A percentile compares a stretch with the other conserved stretches of the same genome.
These are phyloP conservation scores for Drosophila prosaltans DNA, from an alignment of 1,140 invertebrate genomes.

Conservation along the genomic window DNA sequence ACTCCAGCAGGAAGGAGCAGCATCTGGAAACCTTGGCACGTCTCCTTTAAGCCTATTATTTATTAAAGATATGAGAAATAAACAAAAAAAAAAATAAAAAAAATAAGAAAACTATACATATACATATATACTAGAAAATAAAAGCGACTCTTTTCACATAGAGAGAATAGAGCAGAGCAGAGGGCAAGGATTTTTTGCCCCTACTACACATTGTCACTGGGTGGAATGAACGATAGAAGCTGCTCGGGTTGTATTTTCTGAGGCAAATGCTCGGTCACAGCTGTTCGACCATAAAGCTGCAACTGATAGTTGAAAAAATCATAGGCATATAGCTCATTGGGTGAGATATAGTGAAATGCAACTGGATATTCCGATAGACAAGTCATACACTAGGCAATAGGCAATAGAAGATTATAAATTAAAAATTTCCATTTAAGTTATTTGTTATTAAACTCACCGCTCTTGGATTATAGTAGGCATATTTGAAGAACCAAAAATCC, in stretches of 20 bases:
- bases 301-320: slow-evolving; percentile 98
- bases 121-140: slow-evolving; percentile 7
- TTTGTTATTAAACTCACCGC: slow-evolving; percentile 51
- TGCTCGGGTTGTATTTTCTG: slow-evolving; percentile 34
- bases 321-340: slow-evolving; percentile 95
- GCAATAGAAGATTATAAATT: not conserved
- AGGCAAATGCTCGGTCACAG: slow-evolving; percentile 45
- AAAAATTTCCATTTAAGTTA: not conserved
- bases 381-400: slow-evolving; percentile 89
- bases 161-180: no score
- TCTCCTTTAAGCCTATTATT: slow-evolving; percentile 36
- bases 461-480: slow-evolving; percentile 88
- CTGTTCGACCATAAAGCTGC: slow-evolving; percentile 88
- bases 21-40: slow-evolving; percentile 37
- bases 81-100: slow-evolving; percentile 13
- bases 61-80: slow-evolving; percentile 40
- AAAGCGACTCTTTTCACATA: not conserved
- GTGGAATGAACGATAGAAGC: slow-evolving; percentile 47
- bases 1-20: not conserved
- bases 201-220: slow-evolving; percentile 44
- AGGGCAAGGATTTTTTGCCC: not conserved
- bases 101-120: slow-evolving; percentile 8
- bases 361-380: slow-evolving; percentile 98
- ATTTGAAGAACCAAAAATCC: slow-evolving; percentile 61
- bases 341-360: slow-evolving; percentile 97